Percentiles rank a stretch among this genome's conserved stretches.
These are phyloP conservation scores for Patella vulgata DNA, from an alignment of 1,140 invertebrate species.

Conservation along the genomic window DNA sequence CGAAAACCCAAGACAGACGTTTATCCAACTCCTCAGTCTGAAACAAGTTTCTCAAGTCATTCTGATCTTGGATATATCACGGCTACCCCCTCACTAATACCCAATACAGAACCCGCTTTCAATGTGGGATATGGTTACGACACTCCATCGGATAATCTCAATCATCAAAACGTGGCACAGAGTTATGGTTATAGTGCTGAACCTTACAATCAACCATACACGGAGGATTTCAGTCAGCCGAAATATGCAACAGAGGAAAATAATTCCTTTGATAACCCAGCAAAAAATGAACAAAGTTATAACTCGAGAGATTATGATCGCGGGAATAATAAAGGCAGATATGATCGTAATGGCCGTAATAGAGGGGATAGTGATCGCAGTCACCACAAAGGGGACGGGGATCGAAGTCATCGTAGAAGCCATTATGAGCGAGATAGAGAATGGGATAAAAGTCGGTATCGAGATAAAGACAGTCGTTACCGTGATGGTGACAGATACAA, in stretches of 20 bases:
- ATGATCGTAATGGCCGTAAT: conserved; percentile 14
- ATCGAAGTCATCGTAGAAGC: conserved; percentile 6
- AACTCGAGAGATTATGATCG: conserved; percentile 32
- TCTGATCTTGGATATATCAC: conserved; percentile 33
- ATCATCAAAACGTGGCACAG: background rate
- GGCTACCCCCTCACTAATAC: background rate
- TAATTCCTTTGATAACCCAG: conserved; percentile 7
- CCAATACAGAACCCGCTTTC: conserved; percentile 5
- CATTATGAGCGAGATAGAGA: conserved; percentile 2
- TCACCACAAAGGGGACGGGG: conserved; percentile 16
- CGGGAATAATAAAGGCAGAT: conserved; percentile 24
- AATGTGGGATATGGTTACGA: conserved; percentile 1
- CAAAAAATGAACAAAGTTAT: conserved; percentile 27
- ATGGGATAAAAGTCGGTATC: background rate
- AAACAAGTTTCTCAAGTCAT: conserved; percentile 26
- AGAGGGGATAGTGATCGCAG: conserved; percentile 23
- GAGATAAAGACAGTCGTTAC: background rate
- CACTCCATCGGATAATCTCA: background rate
- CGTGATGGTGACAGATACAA: conserved; percentile 3
- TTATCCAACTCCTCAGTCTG: conserved; percentile 17
- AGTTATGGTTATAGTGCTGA: conserved; percentile 1
- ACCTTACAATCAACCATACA: too few species aligned
- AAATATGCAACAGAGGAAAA: background rate
- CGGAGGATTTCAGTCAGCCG: conserved; percentile 20
- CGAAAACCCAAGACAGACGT: conserved; percentile 5